Evolutionary conservation across 1,140 invertebrate species (phyloP), one percentile per base, ranked within the genome.

Genomic region (Camponotus pennsylvanicus): DNA sequence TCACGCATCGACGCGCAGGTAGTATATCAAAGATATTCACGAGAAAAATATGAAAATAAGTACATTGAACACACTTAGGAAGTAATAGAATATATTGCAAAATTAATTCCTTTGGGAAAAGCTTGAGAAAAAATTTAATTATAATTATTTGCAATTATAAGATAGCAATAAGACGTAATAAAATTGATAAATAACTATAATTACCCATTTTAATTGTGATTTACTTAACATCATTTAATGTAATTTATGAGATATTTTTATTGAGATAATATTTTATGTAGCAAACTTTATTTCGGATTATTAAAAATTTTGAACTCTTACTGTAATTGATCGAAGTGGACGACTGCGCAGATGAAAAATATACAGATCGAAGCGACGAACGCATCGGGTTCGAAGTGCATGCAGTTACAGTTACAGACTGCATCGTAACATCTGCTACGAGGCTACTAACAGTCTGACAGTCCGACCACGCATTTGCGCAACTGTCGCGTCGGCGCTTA

Each of bases 401-500:
- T 79, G 75, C 80, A 82, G 70, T 75, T 82, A 78, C 80, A 82
- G 70, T 75, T 82, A 79, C 49, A 84, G 87, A 87, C 88, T 86
- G 90, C 88, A 91, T 89, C 88, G 86, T 85, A 92, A 91, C 91
- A 92, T 91, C 91, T 92, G 91, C 88, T 78, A 86, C 18, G 67
- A 73, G 67, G 73, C 86, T 80, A 91, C 85, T 85, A 84, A 87
- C 90, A 84, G 83, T 66, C 90, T 85, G 88, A 92, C 90, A 85
- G 88, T 75, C 87, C 86, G 66, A 88, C 49, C 86, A 79, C 61
- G 63, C 85, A 91, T 91, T 91, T 91, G 70, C 88, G 90, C 90
- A 92, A 92, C 91, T 91, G 90, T 92, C 88, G 89, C 75, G 57
- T 90, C 70, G 71, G 67, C 82, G 67, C 55, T 87, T 64, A 64